Conservation (phyloP, 1,140 invertebrate genomes). For the Aleiodes sp. region DNA sequence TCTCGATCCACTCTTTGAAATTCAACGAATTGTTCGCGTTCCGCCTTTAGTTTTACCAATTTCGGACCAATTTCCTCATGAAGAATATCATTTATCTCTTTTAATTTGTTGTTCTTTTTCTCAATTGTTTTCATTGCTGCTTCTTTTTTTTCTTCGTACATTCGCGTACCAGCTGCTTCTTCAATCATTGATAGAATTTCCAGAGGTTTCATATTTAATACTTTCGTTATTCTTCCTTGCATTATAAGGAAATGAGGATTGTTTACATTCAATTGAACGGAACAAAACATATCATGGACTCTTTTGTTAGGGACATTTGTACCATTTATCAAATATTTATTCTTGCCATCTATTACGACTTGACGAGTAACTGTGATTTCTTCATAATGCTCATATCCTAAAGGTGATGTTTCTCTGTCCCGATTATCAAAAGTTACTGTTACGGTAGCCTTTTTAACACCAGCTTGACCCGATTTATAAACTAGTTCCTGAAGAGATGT, state of each 20-base stretch:
- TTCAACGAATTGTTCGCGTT: slow-evolving; percentile 86
- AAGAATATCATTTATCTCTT: slow-evolving; percentile 87
- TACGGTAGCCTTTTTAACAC: slow-evolving; percentile 95
- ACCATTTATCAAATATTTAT: slow-evolving; percentile 97
- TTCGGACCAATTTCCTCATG: slow-evolving; percentile 90
- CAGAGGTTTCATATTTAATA: slow-evolving; percentile 97
- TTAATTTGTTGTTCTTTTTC: slow-evolving; percentile 92
- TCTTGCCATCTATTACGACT: slow-evolving; percentile 82
- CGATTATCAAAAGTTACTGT: slow-evolving; percentile 96
- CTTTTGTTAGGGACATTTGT: slow-evolving; percentile 87
- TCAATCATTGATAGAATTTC: slow-evolving; percentile 99
- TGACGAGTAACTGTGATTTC: slow-evolving; percentile 95
- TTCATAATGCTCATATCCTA: slow-evolving; percentile 91
- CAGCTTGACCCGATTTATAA: slow-evolving; percentile 97
- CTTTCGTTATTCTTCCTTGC: slow-evolving; percentile 99
- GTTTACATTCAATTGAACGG: slow-evolving; percentile 97
- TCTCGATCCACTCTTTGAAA: slow-evolving; percentile 89
- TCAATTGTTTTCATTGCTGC: slow-evolving; percentile 88
- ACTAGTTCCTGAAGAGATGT: slow-evolving; percentile 92
- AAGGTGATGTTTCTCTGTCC: slow-evolving; percentile 84
- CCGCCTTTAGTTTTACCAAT: slow-evolving; percentile 86
- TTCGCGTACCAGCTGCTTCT: slow-evolving; percentile 97
- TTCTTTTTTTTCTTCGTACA: slow-evolving; percentile 96
- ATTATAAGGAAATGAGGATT: slow-evolving; percentile 99
- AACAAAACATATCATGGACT: slow-evolving; percentile 94